These are phyloP conservation scores for Caenorhabditis doughertyi DNA, from an alignment of 2,888 invertebrate genomes.

Conservation along the genomic window DNA sequence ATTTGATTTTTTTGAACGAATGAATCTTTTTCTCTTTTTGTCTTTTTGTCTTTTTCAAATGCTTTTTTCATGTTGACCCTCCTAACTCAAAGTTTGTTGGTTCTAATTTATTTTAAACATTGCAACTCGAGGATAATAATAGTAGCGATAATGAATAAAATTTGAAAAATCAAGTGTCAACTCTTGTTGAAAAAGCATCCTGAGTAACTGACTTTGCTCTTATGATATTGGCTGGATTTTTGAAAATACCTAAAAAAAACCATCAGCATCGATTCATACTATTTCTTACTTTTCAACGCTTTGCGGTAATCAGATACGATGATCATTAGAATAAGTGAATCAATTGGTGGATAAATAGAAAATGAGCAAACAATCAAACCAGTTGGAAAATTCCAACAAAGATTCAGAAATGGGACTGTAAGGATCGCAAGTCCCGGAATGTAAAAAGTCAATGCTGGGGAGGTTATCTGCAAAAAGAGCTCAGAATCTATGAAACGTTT, in stretches of 20 bases:
- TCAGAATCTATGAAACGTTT: background rate
- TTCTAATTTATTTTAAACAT: too few species aligned
- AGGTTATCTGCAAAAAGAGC: slow-evolving; percentile 20
- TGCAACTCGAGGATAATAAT: too few species aligned
- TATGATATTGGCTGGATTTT: background rate
- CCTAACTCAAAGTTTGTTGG: too few species aligned
- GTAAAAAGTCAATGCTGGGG: slow-evolving; percentile 40
- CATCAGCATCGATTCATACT: too few species aligned
- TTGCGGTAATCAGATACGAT: slow-evolving; percentile 42
- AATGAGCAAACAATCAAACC: slow-evolving; percentile 49
- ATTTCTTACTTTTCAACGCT: slow-evolving; percentile 4
- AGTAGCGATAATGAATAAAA: too few species aligned
- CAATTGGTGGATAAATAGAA: slow-evolving; percentile 45
- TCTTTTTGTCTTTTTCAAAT: too few species aligned
- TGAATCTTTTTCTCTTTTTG: too few species aligned
- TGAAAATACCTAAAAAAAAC: background rate
- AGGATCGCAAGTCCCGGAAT: slow-evolving; percentile 34
- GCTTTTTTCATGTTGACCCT: too few species aligned
- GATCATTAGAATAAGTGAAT: slow-evolving; percentile 34
- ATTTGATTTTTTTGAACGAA: too few species aligned
- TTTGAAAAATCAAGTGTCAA: too few species aligned
- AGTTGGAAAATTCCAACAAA: slow-evolving; percentile 23
- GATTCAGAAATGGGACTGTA: slow-evolving; percentile 29
- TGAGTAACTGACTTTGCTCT: too few species aligned
- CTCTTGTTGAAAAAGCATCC: too few species aligned